Base-by-base conservation (phyloP, 1,140 invertebrate genomes). In the Ostrea edulis region DNA sequence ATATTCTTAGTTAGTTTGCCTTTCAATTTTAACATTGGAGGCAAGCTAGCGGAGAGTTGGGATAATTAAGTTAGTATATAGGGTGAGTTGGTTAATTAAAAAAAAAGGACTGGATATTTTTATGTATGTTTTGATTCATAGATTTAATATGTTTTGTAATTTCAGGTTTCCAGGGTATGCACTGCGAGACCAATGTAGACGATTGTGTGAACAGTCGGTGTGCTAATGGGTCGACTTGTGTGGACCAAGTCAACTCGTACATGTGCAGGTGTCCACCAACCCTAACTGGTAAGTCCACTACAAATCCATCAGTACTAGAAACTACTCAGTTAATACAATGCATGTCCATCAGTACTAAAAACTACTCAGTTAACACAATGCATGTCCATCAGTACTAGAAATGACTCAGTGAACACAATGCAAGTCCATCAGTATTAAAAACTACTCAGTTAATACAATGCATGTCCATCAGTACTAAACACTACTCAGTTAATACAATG, bases 121-220 rank as follows among this genome's bases (percentile, higher is more conserved):
- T 62, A 20, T 20, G 14, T 20, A 62, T 81, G 29, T 35, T n/a
- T n/a, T n/a, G n/a, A n/a, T n/a, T n/a, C n/a, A n/a, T n/a, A n/a
- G n/a, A n/a, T n/a, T 44, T 1, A 44, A 44, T 44, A 44, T 44
- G 35, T 53, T 68, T 81, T 86, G 17, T 89, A 29, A 35, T 91
- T 90, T 77, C 91, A 91, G 92, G 92, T 77, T 93, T 93, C 86
- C 88, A 90, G 35, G 92, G 92, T 17, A 81, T 89, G 35, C 91
- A 91, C 22, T 92, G 92, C 89, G 90, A 89, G 62, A 85, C 88
- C 7, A 92, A 93, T 81, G 91, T 91, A 35, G 88, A 94, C 86
- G 93, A 94, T 71, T 94, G 93, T 82, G 96, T 96, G 0, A 97
- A 97, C 77, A 91, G 91, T 85, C 86, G 82, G 2, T 94, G 93